phyloP scores from a whole-genome alignment of 2,888 invertebrate genomes.

The Carabus problematicus region DNA sequence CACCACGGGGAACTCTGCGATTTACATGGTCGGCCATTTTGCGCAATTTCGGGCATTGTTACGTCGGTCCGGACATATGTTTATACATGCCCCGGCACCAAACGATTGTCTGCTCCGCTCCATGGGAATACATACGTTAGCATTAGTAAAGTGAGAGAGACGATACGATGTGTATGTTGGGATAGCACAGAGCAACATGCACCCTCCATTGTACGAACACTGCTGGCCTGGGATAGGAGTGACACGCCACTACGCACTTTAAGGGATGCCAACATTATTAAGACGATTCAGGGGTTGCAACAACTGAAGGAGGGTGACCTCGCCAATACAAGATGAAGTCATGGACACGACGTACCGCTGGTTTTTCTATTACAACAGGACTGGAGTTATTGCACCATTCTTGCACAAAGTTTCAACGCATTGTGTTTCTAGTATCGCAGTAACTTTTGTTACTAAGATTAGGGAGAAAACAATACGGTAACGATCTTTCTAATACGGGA shows the following conservation, averaged over 20 bases:
- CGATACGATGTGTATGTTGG: too few relatives aligned
- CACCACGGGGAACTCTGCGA: constrained; percentile 30
- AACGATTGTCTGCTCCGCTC: constrained; percentile 38
- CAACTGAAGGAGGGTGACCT: too few relatives aligned
- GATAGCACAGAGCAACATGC: constrained; percentile 5
- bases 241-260: too few relatives aligned
- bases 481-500: too few relatives aligned
- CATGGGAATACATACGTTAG: neutral
- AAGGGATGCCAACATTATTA: too few relatives aligned
- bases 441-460: neutral
- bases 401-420: constrained; percentile 1
- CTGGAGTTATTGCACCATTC: neutral
- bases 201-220: neutral
- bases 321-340: constrained; percentile 9
- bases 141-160: too few relatives aligned
- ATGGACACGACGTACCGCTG: neutral
- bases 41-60: constrained; percentile 46
- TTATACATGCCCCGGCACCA: constrained; percentile 43
- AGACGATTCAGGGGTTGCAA: too few relatives aligned
- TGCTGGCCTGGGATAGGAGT: neutral
- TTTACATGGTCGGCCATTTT: constrained; percentile 47
- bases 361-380: neutral
- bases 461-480: neutral
- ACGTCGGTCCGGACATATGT: constrained; percentile 43
- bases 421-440: neutral